Percentiles rank a stretch among this genome's conserved stretches.
phyloP scores from a whole-genome alignment of 2,888 invertebrate species.

The Agrenia bidenticulata region DNA sequence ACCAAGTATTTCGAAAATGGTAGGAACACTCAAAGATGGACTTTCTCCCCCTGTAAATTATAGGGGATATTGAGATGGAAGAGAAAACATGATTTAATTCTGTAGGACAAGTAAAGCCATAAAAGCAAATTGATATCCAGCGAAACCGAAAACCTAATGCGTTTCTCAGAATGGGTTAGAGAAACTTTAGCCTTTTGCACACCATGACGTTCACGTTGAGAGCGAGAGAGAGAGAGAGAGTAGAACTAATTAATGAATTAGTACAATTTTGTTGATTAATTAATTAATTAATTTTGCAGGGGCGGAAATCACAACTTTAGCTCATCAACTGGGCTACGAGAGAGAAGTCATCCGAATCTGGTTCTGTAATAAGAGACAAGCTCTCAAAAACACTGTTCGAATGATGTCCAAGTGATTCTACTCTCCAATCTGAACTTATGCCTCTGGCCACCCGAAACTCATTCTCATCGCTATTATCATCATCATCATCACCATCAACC shows the following conservation, averaged over 20 bases:
- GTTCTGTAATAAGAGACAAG: conserved; percentile 99
- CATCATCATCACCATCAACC: background rate
- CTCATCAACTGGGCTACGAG: conserved; percentile 94
- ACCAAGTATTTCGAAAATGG: no score
- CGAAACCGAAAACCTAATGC: no score
- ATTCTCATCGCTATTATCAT: conserved; percentile 1
- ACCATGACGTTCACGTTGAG: background rate
- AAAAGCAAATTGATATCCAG: no score
- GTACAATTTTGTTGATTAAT: conserved; percentile 34
- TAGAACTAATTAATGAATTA: conserved; percentile 8
- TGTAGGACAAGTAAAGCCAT: no score
- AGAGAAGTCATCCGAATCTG: conserved; percentile 97
- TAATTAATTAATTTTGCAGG: conserved; percentile 63
- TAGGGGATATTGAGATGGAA: no score
- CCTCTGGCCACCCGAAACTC: conserved; percentile 10
- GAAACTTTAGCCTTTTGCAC: background rate
- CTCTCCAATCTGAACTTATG: conserved; percentile 44
- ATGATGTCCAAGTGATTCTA: conserved; percentile 74
- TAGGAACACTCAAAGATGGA: no score
- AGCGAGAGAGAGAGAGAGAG: background rate
- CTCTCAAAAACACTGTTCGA: conserved; percentile 93
- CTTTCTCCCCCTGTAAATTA: no score
- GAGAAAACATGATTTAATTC: conserved; percentile 4
- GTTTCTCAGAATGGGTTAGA: no score
- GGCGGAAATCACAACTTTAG: conserved; percentile 92